Evolutionary conservation across 2,797 vertebrate genomes (phyloP).

Genomic region (Siniperca scherzeri): DNA sequence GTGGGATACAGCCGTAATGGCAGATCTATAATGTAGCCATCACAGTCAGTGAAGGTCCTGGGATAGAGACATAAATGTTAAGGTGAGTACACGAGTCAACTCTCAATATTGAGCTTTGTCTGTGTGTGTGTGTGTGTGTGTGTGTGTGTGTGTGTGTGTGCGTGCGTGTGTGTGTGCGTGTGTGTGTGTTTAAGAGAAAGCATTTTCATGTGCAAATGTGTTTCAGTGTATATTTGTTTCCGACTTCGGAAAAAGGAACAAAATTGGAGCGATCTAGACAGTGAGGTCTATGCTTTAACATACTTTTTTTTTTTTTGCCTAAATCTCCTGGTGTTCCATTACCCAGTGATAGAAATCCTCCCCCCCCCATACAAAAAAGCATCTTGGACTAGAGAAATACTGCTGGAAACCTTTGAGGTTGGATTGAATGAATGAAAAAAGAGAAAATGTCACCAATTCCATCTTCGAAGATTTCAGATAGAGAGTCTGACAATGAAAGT

Average conservation of each 20-base stretch:
- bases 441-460: conserved; percentile 85
- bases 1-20: background rate
- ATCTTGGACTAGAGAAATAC: conserved; percentile 77
- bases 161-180: background rate
- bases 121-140: background rate
- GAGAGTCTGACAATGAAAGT: conserved; percentile 82
- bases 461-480: conserved; percentile 84
- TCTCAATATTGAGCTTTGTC: background rate
- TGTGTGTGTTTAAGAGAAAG: background rate
- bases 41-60: background rate
- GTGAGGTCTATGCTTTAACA: conserved; percentile 21
- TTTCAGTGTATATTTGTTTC: conserved; percentile 17
- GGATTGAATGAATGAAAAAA: conserved; percentile 86
- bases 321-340: conserved; percentile 76
- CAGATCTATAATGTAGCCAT: background rate
- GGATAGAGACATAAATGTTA: background rate
- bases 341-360: conserved; percentile 74
- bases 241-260: conserved; percentile 24
- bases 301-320: conserved; percentile 67
- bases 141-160: background rate
- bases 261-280: conserved; percentile 55
- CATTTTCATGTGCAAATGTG: background rate
- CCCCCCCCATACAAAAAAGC: conserved; percentile 78
- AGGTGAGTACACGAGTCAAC: background rate
- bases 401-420: conserved; percentile 85